Conservation (phyloP, 2,113 vertebrate genomes). For the Rhinogobius similis region DNA sequence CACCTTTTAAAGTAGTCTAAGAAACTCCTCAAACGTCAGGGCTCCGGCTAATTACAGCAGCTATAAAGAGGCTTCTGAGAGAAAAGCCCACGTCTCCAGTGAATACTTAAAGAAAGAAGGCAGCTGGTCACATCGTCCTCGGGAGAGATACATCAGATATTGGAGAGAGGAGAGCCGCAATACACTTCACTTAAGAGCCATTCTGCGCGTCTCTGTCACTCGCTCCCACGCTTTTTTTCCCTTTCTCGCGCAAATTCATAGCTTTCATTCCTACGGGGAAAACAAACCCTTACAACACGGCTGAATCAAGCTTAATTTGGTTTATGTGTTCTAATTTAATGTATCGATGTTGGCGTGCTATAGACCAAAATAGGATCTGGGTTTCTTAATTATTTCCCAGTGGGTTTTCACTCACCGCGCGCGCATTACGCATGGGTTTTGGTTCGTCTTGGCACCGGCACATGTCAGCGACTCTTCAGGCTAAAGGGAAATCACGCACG, state of each 20-base stretch:
- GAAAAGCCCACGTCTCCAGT: slow-evolving; percentile 43
- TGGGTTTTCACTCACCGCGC: slow-evolving; percentile 12
- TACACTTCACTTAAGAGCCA: slow-evolving; percentile 60
- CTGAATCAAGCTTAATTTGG: slow-evolving; percentile 54
- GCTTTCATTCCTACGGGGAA: slow-evolving; percentile 45
- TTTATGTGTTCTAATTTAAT: slow-evolving; percentile 51
- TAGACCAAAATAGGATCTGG: slow-evolving; percentile 40
- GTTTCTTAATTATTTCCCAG: slow-evolving; percentile 25
- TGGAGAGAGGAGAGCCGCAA: slow-evolving; percentile 42
- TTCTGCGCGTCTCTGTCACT: slow-evolving; percentile 50
- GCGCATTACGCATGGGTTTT: slow-evolving; percentile 41
- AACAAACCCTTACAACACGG: slow-evolving; percentile 51
- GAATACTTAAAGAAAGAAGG: slow-evolving; percentile 58
- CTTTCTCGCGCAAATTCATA: slow-evolving; percentile 17
- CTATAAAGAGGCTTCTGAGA: slow-evolving; percentile 52
- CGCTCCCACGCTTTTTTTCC: slow-evolving; percentile 53
- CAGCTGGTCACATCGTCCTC: slow-evolving; percentile 60
- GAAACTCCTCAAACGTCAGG: slow-evolving; percentile 37
- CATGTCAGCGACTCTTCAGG: not conserved
- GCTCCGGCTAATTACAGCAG: slow-evolving; percentile 49
- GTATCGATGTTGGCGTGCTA: slow-evolving; percentile 36
- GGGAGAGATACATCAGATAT: slow-evolving; percentile 59
- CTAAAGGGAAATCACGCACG: not conserved
- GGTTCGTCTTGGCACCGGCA: slow-evolving; percentile 26
- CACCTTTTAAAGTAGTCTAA: slow-evolving; percentile 44